A percentile compares a stretch with the other conserved stretches of the same genome.
Evolutionary conservation across 2,113 vertebrate genomes (phyloP).

Genomic region (Dendropsophus ebraccatus): DNA sequence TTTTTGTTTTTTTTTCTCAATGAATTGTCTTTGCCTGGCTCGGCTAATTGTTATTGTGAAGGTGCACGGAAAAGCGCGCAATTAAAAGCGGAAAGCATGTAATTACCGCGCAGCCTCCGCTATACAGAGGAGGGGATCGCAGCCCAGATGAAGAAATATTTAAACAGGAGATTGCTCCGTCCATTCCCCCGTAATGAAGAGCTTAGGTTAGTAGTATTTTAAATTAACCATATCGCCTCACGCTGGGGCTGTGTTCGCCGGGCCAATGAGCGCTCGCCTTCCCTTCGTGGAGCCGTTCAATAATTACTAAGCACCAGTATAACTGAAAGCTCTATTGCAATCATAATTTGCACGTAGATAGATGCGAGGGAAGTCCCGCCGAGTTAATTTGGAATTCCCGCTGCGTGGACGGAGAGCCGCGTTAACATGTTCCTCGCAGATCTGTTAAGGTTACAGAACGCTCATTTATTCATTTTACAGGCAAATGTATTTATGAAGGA

Average conservation of each 20-base stretch:
- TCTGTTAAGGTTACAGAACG: background rate
- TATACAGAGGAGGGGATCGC: constrained; percentile 71
- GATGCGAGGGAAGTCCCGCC: constrained; percentile 77
- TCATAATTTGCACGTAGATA: constrained; percentile 80
- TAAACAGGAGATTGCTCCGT: constrained; percentile 66
- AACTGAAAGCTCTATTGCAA: constrained; percentile 82
- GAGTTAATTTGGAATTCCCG: constrained; percentile 79
- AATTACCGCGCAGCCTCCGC: constrained; percentile 81
- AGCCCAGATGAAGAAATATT: constrained; percentile 79
- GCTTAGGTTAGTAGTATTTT: constrained; percentile 73
- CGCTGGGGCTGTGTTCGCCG: constrained; percentile 75
- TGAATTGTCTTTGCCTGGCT: constrained; percentile 23
- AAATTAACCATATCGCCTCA: constrained; percentile 82
- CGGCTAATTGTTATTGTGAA: constrained; percentile 46
- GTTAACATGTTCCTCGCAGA: constrained; percentile 18
- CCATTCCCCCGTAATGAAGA: constrained; percentile 75
- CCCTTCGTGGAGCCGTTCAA: constrained; percentile 74
- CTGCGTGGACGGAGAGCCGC: constrained; percentile 63
- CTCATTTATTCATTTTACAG: background rate
- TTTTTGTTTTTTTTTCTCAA: constrained; percentile 15
- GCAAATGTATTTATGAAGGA: constrained; percentile 8
- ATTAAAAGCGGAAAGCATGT: constrained; percentile 79
- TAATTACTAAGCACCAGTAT: constrained; percentile 83
- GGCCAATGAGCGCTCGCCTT: constrained; percentile 73
- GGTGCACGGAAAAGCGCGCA: constrained; percentile 61